Evolutionary conservation across 2,113 vertebrate genomes (phyloP).

Genomic region (Leptocoma aspasia): DNA sequence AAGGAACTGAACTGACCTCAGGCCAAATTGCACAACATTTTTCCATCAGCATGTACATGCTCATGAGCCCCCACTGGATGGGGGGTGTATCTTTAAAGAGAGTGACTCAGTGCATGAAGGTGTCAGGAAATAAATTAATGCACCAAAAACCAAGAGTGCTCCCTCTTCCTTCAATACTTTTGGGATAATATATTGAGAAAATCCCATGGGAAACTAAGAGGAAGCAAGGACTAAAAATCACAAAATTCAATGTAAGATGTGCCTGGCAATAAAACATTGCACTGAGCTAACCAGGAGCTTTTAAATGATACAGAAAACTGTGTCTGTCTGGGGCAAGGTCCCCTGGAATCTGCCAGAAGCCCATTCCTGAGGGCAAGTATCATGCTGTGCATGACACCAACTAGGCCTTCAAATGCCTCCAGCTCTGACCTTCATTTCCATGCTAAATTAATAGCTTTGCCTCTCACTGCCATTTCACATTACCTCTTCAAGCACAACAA

Average conservation of each 20-base stretch:
- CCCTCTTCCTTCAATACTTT: not conserved
- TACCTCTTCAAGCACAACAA: not conserved
- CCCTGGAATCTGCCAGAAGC: not conserved
- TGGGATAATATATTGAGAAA: not conserved
- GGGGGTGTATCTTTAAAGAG: not conserved
- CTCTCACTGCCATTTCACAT: not conserved
- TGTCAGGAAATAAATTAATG: not conserved
- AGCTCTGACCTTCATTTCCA: not conserved
- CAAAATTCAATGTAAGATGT: not conserved
- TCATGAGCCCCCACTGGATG: not conserved
- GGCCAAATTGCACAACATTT: not conserved
- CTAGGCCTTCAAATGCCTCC: not conserved
- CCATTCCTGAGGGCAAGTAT: not conserved
- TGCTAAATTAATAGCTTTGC: not conserved
- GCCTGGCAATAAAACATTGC: not conserved
- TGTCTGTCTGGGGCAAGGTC: not conserved
- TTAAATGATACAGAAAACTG: not conserved
- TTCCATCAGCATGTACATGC: not conserved
- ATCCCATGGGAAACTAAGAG: not conserved
- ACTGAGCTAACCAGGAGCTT: not conserved
- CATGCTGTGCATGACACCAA: not conserved
- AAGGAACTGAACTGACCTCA: not conserved
- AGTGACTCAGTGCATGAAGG: not conserved
- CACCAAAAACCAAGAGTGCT: not conserved
- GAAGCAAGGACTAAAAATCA: not conserved